phyloP scores from a whole-genome alignment of 2,888 invertebrate species.

The Clistopyga incitator region DNA sequence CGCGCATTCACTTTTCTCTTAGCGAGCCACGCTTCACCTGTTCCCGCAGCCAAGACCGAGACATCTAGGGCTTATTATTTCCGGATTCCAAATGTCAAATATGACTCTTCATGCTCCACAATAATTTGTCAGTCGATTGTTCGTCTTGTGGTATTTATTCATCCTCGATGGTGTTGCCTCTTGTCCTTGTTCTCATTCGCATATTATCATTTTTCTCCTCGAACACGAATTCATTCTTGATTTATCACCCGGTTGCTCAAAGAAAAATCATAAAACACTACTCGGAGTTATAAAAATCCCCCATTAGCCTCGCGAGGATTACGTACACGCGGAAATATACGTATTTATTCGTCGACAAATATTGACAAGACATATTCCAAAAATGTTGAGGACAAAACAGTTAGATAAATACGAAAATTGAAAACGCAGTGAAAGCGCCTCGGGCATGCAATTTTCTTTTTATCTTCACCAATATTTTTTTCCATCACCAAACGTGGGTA shows the following conservation, averaged over 20 bases:
- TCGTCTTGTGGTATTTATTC: slow-evolving; percentile 6
- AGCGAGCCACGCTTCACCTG: slow-evolving; percentile 31
- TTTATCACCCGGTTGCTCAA: neutral
- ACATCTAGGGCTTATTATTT: slow-evolving; percentile 55
- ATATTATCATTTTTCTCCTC: neutral
- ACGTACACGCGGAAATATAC: neutral
- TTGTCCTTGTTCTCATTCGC: slow-evolving; percentile 41
- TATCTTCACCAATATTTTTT: no score
- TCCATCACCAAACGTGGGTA: no score
- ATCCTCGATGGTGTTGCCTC: slow-evolving; percentile 6
- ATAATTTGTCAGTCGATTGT: slow-evolving; percentile 12
- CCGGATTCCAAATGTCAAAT: slow-evolving; percentile 35
- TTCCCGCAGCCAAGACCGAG: slow-evolving; percentile 47
- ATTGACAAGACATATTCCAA: neutral
- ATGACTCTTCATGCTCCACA: neutral
- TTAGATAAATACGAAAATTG: neutral
- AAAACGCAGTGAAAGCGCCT: no score
- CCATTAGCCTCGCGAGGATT: neutral
- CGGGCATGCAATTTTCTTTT: no score
- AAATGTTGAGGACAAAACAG: no score
- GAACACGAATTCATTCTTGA: slow-evolving; percentile 4
- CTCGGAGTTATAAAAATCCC: neutral
- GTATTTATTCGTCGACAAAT: neutral
- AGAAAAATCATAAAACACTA: neutral
- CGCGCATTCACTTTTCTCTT: slow-evolving; percentile 68